Evolutionary conservation across 1,140 invertebrate species (phyloP), one percentile per base, ranked within the genome.

Genomic region (Drosophila azteca): DNA sequence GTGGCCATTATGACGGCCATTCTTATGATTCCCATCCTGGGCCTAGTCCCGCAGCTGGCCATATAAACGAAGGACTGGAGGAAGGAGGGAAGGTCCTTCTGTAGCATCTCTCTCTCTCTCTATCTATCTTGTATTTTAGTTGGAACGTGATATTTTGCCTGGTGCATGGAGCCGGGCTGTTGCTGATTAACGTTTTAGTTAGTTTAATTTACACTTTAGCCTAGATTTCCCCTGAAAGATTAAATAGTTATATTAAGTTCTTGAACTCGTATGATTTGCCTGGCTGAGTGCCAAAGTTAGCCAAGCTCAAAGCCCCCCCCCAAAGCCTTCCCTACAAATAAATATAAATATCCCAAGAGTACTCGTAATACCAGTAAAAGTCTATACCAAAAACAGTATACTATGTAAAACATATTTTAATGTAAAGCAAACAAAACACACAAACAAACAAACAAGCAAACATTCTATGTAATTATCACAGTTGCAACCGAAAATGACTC

Each of bases 131-230:
- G 24, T 48, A 61, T 78, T 87, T 88, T 51, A 76, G 79, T 87
- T 85, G 49, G 53, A 87, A 88, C 78, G 82, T 87, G 82, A 87
- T 88, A 87, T 88, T 87, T 87, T 85, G 63, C 80, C 77, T 69
- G 80, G 11, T 11, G 69, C 61, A 41, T 35, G 13, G 5, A 50
- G 31, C 64, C 63, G 59, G 64, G 73, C 63, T 66, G 45, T 69
- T 64, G 80, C 77, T 79, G 77, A 85, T 81, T 85, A 77, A 59
- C 31, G 24, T 60, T 69, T 68, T 77, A 65, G 26, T 58, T 51
- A 55, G 45, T 64, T 77, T 69, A 68, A 31, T 63, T 71, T 63
- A 62, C 55, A 31, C 35, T 2, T 60, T 69, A 82, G 75, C 78
- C 78, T 62, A 79, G 70, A 60, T 79, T 20, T 15, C 35, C 29